Percentiles rank a stretch among this genome's conserved stretches.
Conservation (phyloP, 2,113 vertebrate species). For the Prunella fulvescens region DNA sequence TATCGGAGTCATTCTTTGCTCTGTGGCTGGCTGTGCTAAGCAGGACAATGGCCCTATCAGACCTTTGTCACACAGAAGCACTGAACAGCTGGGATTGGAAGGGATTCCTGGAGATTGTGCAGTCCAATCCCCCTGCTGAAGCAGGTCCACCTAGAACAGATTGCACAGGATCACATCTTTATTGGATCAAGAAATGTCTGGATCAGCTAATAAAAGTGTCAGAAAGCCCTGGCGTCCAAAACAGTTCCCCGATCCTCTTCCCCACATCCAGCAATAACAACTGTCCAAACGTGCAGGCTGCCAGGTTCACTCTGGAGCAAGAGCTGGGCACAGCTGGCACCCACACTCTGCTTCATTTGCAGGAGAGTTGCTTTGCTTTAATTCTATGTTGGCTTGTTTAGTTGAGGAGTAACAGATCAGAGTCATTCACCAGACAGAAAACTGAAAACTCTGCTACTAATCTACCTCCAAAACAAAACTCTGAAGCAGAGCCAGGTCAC, state of each 20-base stretch:
- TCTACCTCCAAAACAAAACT: neutral
- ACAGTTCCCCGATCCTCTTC: neutral
- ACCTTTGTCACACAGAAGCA: neutral
- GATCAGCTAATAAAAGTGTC: neutral
- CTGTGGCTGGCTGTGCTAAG: neutral
- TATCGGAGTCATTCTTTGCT: neutral
- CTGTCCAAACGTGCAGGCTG: neutral
- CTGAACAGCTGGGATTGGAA: neutral
- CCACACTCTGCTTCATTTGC: neutral
- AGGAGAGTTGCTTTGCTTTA: neutral
- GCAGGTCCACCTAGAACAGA: neutral
- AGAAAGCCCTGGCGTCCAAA: neutral
- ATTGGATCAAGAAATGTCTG: neutral
- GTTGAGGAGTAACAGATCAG: neutral
- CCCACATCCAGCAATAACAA: accelerated
- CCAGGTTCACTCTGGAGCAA: neutral
- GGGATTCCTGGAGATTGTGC: neutral
- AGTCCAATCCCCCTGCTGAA: neutral
- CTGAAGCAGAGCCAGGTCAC: neutral
- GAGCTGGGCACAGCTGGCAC: neutral
- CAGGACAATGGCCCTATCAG: neutral
- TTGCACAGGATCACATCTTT: neutral
- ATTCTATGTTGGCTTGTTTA: neutral
- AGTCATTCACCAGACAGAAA: neutral
- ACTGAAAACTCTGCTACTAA: neutral